phyloP scores from a whole-genome alignment of 2,888 invertebrate species.

The Chrysotoxum bicinctum region DNA sequence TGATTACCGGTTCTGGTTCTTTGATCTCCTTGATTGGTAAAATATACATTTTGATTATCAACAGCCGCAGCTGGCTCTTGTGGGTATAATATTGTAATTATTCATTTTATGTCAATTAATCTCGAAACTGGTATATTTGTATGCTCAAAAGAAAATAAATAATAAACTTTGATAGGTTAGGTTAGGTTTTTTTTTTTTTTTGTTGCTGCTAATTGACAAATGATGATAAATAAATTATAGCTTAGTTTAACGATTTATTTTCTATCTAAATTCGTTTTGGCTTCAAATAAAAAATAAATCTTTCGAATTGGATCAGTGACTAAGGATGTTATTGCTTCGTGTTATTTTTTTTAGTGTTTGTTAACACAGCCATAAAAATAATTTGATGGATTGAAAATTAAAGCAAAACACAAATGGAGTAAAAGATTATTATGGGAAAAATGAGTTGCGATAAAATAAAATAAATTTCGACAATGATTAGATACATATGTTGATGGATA shows the following conservation, averaged over 20 bases:
- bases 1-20: slow-evolving; percentile 45
- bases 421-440: background rate
- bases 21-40: slow-evolving; percentile 28
- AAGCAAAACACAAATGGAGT: background rate
- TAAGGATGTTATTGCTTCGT: slow-evolving; percentile 3
- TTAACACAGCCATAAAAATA: background rate
- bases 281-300: background rate
- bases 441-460: background rate
- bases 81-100: slow-evolving; percentile 11
- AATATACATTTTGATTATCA: background rate
- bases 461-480: background rate
- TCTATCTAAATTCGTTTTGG: background rate
- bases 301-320: slow-evolving; percentile 15
- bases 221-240: slow-evolving; percentile 21
- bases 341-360: background rate
- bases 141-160: background rate
- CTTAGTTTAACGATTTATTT: background rate
- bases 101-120: slow-evolving; percentile 26
- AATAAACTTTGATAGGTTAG: background rate
- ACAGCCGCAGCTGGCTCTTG: background rate
- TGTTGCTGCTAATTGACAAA: slow-evolving; percentile 25
- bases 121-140: background rate
- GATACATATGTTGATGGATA: background rate
- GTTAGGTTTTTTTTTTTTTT: background rate
- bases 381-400: background rate